A percentile compares a stretch with the other conserved stretches of the same genome.
Conservation (phyloP, 2,113 vertebrate genomes). For the Charina bottae region DNA sequence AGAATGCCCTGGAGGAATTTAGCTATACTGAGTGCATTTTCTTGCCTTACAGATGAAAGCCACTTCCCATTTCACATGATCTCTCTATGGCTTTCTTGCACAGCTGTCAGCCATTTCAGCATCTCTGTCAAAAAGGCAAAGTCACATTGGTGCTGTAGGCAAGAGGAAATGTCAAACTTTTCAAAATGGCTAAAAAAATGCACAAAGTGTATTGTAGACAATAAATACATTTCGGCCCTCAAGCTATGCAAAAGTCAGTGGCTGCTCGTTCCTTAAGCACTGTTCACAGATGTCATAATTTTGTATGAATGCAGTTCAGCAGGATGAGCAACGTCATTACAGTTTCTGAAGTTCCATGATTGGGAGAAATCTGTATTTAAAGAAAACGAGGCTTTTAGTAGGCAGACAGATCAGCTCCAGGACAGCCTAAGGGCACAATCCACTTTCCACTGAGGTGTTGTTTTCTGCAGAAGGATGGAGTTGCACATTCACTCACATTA, state of each 20-base stretch:
- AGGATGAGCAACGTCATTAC: neutral
- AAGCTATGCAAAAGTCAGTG: neutral
- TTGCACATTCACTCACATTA: neutral
- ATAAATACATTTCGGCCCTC: constrained; percentile 16
- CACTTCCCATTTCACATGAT: constrained; percentile 25
- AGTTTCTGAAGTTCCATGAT: constrained; percentile 2
- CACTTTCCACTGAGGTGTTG: neutral
- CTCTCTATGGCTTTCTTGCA: constrained; percentile 38
- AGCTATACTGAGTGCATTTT: constrained; percentile 43
- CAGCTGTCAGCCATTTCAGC: constrained; percentile 46
- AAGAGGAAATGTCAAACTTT: neutral
- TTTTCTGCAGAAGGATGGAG: neutral
- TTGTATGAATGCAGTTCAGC: constrained; percentile 19
- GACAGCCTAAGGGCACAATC: neutral
- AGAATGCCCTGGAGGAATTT: constrained; percentile 62
- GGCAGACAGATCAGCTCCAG: neutral
- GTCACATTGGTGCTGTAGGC: neutral
- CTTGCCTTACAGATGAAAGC: constrained; percentile 52
- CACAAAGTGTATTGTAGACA: neutral
- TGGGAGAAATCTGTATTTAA: constrained; percentile 6
- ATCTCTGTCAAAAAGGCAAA: constrained; percentile 29
- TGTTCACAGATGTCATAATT: constrained; percentile 20
- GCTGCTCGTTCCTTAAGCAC: constrained; percentile 13
- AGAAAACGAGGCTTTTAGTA: constrained; percentile 6
- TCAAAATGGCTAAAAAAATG: constrained; percentile 13